These are phyloP conservation scores for Chironomus tepperi DNA, from an alignment of 1,140 invertebrate genomes.

Conservation along the genomic window DNA sequence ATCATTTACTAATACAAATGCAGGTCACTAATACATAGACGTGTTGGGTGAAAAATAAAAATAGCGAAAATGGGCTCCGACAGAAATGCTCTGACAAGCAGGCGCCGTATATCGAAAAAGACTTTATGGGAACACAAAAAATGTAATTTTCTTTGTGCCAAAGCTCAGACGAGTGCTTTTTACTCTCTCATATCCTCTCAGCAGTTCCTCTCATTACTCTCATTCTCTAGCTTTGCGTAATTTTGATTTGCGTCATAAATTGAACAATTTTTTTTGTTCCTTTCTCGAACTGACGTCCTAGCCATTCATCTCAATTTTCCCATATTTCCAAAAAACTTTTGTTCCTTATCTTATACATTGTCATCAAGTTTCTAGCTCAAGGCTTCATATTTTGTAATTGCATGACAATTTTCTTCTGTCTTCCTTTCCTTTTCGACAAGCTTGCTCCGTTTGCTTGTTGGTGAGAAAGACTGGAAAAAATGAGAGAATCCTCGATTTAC, in stretches of 20 bases:
- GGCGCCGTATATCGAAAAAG: background rate
- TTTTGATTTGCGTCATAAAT: conserved; percentile 20
- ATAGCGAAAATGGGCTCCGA: conserved; percentile 21
- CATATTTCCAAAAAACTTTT: background rate
- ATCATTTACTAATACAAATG: conserved; percentile 19
- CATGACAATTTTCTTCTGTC: background rate
- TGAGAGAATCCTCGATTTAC: background rate
- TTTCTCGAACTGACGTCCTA: conserved; percentile 10
- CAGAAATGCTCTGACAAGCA: background rate
- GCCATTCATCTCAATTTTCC: background rate
- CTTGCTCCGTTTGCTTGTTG: too few relatives aligned
- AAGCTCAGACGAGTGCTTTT: background rate
- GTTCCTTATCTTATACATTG: background rate
- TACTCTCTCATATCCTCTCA: background rate
- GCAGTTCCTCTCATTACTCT: background rate
- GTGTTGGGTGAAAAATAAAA: background rate
- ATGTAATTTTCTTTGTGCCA: too few relatives aligned
- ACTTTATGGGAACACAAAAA: background rate
- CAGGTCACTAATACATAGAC: background rate
- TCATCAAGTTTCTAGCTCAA: background rate
- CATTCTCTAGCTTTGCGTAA: background rate
- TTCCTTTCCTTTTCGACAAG: too few relatives aligned
- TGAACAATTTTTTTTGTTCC: background rate
- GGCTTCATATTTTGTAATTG: conserved; percentile 9
- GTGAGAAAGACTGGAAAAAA: background rate